Evolutionary conservation across 2,888 invertebrate species (phyloP).

Genomic region (Cryptocheilus praepositus): DNA sequence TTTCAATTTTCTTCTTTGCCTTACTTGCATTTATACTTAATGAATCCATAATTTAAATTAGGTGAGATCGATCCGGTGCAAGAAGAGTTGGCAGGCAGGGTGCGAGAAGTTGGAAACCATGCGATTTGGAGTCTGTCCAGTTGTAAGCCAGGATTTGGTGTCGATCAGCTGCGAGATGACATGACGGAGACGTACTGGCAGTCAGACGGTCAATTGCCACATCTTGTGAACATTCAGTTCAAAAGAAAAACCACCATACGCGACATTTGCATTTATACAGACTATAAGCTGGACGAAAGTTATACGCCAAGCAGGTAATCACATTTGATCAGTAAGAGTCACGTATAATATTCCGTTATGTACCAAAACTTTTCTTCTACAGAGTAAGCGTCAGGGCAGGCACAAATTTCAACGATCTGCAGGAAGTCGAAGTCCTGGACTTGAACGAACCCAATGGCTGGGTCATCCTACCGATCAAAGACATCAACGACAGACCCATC

Average conservation of each 20-base stretch:
- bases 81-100: slow-evolving; percentile 79
- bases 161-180: slow-evolving; percentile 96
- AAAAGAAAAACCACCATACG: slow-evolving; percentile 95
- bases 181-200: slow-evolving; percentile 99
- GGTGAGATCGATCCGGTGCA: slow-evolving; percentile 78
- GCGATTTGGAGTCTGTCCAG: slow-evolving; percentile 99
- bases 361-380: not conserved
- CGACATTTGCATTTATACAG: slow-evolving; percentile 97
- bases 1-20: too few relatives aligned
- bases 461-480: slow-evolving; percentile 95
- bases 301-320: slow-evolving; percentile 92
- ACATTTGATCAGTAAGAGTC: not conserved
- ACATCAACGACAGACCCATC: slow-evolving; percentile 90
- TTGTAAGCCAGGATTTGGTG: slow-evolving; percentile 99
- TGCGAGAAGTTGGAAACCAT: slow-evolving; percentile 91
- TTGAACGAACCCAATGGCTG: slow-evolving; percentile 96
- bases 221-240: slow-evolving; percentile 97
- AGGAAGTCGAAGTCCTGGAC: slow-evolving; percentile 96
- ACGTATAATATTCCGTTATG: slow-evolving; percentile 1
- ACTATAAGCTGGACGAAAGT: slow-evolving; percentile 98
- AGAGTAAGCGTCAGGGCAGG: slow-evolving; percentile 95
- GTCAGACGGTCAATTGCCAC: slow-evolving; percentile 98
- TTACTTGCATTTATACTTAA: too few relatives aligned
- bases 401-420: slow-evolving; percentile 96
- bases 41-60: slow-evolving; percentile 19